Evolutionary conservation across 1,140 invertebrate species (phyloP).

Genomic region (Drosophila sproati): DNA sequence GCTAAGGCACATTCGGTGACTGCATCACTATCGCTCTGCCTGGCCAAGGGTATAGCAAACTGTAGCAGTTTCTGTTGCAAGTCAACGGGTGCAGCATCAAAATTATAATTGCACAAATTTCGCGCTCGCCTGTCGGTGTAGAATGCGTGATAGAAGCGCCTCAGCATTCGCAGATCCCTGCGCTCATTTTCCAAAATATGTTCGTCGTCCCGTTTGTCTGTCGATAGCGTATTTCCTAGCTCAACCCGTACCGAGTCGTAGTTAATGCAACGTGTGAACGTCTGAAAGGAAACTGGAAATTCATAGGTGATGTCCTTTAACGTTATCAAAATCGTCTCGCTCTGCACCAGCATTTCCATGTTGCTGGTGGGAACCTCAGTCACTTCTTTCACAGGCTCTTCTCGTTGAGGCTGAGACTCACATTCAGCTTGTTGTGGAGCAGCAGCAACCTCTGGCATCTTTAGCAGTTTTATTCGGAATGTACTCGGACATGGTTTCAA

Average conservation of each 20-base stretch:
- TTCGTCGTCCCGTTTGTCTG: not conserved
- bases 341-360: not conserved
- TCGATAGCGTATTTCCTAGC: not conserved
- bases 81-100: slow-evolving; percentile 36
- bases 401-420: not conserved
- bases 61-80: slow-evolving; percentile 20
- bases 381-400: not conserved
- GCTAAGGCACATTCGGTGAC: not conserved
- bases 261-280: slow-evolving; percentile 38
- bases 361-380: not conserved
- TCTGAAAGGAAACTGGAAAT: slow-evolving; percentile 41
- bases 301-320: slow-evolving; percentile 13
- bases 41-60: slow-evolving; percentile 23
- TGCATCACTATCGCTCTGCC: not conserved
- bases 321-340: slow-evolving; percentile 18
- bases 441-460: not conserved
- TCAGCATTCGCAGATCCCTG: not conserved
- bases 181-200: not conserved
- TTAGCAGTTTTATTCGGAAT: slow-evolving; percentile 3
- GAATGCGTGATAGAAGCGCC: slow-evolving; percentile 29
- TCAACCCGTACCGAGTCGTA: slow-evolving; percentile 20
- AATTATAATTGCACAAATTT: slow-evolving; percentile 22
- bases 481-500: slow-evolving; percentile 40
- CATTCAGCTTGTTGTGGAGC: not conserved
- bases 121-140: slow-evolving; percentile 11